Evolutionary conservation across 2,888 invertebrate genomes (phyloP).

Genomic region (Standfussiana lucernea): DNA sequence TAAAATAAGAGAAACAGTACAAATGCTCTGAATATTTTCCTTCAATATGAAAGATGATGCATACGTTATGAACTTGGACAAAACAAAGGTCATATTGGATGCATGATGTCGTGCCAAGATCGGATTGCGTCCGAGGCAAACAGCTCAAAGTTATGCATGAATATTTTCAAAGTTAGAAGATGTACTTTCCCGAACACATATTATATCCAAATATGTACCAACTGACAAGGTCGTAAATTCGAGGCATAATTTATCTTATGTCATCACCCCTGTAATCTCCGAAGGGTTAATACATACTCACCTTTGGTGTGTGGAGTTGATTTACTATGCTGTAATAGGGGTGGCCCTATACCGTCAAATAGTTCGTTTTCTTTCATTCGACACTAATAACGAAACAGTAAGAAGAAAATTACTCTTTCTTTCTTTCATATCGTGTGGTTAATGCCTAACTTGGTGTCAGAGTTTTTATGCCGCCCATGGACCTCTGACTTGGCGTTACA

Average conservation of each 20-base stretch:
- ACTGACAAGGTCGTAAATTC: neutral
- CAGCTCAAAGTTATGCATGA: slow-evolving; percentile 25
- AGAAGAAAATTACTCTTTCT: too few relatives aligned
- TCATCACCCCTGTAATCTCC: neutral
- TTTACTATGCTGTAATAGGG: neutral
- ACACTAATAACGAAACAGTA: neutral
- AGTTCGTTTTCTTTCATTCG: neutral
- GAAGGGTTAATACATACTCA: neutral
- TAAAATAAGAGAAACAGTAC: neutral
- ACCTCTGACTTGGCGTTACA: too few relatives aligned
- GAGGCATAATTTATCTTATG: neutral
- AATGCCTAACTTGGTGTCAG: too few relatives aligned
- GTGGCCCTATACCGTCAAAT: neutral
- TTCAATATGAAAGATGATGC: slow-evolving; percentile 10
- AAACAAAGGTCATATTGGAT: slow-evolving; percentile 49
- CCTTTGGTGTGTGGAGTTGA: neutral
- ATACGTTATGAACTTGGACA: slow-evolving; percentile 26
- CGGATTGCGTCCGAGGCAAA: slow-evolving; percentile 50
- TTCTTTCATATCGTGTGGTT: too few relatives aligned
- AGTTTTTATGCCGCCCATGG: too few relatives aligned
- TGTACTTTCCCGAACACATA: neutral
- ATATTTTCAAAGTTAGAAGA: slow-evolving; percentile 20
- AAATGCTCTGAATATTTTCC: slow-evolving; percentile 1
- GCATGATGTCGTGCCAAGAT: slow-evolving; percentile 66
- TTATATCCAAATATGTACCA: neutral